Evolutionary conservation across 2,888 invertebrate species (phyloP).

Genomic region (Drosophila atripex): DNA sequence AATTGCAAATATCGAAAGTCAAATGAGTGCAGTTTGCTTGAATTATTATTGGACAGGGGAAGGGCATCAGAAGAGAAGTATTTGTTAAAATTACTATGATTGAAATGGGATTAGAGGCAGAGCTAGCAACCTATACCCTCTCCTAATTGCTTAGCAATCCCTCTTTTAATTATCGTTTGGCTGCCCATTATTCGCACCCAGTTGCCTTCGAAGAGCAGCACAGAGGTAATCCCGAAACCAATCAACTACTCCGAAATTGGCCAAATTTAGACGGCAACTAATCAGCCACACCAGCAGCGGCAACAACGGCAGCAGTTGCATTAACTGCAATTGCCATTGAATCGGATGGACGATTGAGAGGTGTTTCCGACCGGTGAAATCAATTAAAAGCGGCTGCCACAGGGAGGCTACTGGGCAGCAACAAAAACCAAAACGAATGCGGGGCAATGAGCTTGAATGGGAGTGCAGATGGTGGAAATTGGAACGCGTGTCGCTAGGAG

Average conservation of each 20-base stretch:
- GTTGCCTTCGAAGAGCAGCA: too few species aligned
- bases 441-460: conserved; percentile 47
- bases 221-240: conserved; percentile 44
- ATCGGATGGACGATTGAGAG: conserved; percentile 50
- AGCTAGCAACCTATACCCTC: neutral
- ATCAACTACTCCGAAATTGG: conserved; percentile 52
- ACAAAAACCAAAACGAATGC: conserved; percentile 26
- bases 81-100: too few species aligned
- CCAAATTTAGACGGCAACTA: conserved; percentile 53
- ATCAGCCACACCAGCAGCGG: conserved; percentile 50
- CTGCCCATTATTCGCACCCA: neutral
- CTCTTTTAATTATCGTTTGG: conserved; percentile 12
- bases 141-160: neutral
- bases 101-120: neutral
- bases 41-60: too few species aligned
- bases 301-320: conserved; percentile 16
- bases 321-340: conserved; percentile 28
- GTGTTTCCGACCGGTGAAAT: conserved; percentile 62
- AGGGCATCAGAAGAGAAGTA: too few species aligned
- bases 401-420: neutral
- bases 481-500: conserved; percentile 25
- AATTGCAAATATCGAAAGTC: conserved; percentile 25
- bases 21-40: conserved; percentile 6
- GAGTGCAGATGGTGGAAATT: conserved; percentile 28
- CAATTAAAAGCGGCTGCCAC: conserved; percentile 62